phyloP scores from a whole-genome alignment of 2,113 vertebrate species.

The Sinocyclocheilus anshuiensis region DNA sequence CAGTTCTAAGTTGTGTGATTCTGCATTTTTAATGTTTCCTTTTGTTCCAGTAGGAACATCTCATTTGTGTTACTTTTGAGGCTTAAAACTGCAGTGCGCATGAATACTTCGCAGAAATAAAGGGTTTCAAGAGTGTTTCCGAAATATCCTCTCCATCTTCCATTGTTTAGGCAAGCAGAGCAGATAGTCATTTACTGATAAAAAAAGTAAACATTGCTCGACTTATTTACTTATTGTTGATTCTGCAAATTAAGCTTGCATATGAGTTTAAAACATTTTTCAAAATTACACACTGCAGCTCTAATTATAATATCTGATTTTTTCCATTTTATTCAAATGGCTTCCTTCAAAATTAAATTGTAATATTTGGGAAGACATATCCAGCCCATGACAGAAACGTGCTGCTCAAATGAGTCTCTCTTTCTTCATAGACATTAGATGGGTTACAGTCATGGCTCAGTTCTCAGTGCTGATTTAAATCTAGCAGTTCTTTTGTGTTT shows the following conservation, averaged over 20 bases:
- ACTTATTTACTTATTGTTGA: background rate
- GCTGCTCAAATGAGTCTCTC: background rate
- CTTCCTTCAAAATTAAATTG: background rate
- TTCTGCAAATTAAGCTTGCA: background rate
- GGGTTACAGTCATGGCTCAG: background rate
- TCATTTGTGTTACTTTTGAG: background rate
- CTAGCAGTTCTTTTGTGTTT: too few species aligned
- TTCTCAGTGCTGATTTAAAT: too few species aligned
- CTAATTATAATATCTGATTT: background rate
- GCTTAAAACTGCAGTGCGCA: background rate
- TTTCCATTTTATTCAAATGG: background rate
- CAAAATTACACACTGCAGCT: background rate
- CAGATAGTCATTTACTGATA: background rate
- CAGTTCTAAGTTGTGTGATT: constrained; percentile 7
- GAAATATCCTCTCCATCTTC: background rate
- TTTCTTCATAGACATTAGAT: background rate
- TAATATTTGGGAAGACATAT: background rate
- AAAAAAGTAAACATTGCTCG: background rate
- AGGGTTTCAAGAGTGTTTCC: background rate
- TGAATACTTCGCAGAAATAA: background rate
- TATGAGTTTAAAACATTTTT: background rate
- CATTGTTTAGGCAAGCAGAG: background rate
- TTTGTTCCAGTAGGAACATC: background rate
- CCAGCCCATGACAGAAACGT: background rate
- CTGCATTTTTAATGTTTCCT: constrained; percentile 20